Percentiles rank a stretch among this genome's conserved stretches.
Conservation (phyloP, 1,140 invertebrate species). For the Phymorhynchus buccinoides region DNA sequence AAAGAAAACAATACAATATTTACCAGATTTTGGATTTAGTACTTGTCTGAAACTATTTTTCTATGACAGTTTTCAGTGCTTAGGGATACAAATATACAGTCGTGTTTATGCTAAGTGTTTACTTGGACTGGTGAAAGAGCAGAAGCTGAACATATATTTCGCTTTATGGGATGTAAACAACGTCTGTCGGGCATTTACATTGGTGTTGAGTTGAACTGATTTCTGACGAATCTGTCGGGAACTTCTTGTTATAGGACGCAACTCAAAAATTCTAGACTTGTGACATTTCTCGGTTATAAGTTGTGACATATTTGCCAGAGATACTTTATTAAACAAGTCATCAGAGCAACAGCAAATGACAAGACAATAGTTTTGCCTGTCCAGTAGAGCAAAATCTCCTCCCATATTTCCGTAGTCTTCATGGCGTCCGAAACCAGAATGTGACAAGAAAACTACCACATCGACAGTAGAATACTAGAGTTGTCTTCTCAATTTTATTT, state of each 20-base stretch:
- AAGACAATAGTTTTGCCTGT: background rate
- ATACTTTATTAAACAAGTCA: background rate
- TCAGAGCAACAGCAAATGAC: background rate
- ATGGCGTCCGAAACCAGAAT: conserved; percentile 10
- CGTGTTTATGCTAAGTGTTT: background rate
- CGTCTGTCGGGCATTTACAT: conserved; percentile 12
- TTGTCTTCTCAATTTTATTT: background rate
- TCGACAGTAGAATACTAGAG: background rate
- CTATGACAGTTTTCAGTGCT: background rate
- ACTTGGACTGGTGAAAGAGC: background rate
- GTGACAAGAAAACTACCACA: background rate
- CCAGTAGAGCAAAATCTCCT: background rate
- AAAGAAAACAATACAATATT: conserved; percentile 23
- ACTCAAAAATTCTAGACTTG: background rate
- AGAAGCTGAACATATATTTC: background rate
- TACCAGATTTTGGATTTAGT: background rate
- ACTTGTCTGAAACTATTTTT: background rate
- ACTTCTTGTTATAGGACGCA: background rate
- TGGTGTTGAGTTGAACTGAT: background rate
- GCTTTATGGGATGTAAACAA: conserved; percentile 4
- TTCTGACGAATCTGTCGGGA: background rate
- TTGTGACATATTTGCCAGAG: background rate
- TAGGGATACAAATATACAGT: background rate
- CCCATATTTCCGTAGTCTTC: background rate
- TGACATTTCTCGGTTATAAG: background rate